Base-by-base conservation (phyloP, 2,888 invertebrate genomes). In the Parnassius smintheus region DNA sequence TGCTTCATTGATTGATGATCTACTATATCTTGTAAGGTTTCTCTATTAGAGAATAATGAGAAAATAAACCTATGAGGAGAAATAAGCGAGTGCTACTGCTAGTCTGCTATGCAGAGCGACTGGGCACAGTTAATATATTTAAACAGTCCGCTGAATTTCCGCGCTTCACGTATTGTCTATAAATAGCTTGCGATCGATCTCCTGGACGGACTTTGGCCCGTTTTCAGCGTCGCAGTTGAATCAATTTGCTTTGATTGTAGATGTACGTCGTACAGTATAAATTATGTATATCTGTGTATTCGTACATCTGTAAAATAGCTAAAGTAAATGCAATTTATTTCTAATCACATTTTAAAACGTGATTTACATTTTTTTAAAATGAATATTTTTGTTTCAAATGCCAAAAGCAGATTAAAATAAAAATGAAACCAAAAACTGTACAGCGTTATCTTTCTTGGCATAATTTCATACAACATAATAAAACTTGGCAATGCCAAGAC, bases 131-230 rank as follows among this genome's bases (percentile, higher is more conserved):
- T 9, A 55, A 48, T 42, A 54, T 41, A 49, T 55, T 22, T 9
- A 35, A 35, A 35, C 7, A 35, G 35, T 7, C 35, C 11, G 41
- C 10, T 25, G 25, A 51, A n/a, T 55, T 51, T 55, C 59, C 22
- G 64, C 64, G 62, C 75, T 74, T 74, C 73, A 75, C 61, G 62
- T 61, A 52, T 42, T 67, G 71, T 74, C 66, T 76, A 76, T 72
- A 80, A 75, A 77, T 77, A 76, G 65, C 65, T 56, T 58, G 54
- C 50, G 65, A 69, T 62, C 66, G 65, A 73, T 75, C 66, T 71
- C 66, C 63, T 62, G 68, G 60, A 53, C 69, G 80, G 77, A 85
- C 83, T 85, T 85, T 81, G 83, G 54, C 66, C 76, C 55, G 58
- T 62, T 62, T 69, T 69, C 51, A 56, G 59, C 71, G 59, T 68